Conservation (phyloP, 2,797 vertebrate genomes). For the Perdix hodgsoniae region DNA sequence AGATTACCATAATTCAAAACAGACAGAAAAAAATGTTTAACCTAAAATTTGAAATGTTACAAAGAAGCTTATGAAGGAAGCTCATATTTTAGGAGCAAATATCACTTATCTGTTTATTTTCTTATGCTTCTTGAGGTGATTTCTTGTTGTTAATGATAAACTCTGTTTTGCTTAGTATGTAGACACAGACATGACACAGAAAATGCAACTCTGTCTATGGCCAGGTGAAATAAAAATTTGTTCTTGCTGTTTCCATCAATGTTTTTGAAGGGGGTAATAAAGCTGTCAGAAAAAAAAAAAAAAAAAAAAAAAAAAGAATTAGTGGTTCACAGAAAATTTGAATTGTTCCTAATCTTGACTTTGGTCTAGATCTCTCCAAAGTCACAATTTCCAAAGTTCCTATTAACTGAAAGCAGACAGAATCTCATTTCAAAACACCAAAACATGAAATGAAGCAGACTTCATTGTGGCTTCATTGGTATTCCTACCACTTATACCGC, state of each 20-base stretch:
- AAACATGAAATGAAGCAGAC: neutral
- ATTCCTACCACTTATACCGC: conserved; percentile 3
- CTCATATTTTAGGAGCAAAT: neutral
- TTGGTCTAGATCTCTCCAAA: neutral
- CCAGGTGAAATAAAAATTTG: neutral
- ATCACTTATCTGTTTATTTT: neutral
- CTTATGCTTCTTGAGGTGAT: neutral
- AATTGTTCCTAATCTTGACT: neutral
- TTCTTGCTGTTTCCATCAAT: neutral
- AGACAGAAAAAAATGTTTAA: neutral
- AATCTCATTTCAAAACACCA: neutral
- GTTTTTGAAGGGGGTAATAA: neutral
- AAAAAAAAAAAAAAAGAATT: neutral
- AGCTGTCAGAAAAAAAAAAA: neutral
- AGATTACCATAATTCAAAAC: neutral
- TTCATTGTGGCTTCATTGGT: neutral
- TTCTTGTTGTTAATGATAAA: neutral
- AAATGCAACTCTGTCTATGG: neutral
- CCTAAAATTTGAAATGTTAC: neutral
- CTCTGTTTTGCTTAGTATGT: neutral
- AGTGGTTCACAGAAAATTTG: neutral
- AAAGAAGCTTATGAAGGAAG: neutral
- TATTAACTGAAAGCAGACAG: neutral
- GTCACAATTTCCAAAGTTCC: neutral
- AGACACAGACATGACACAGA: neutral